phyloP scores from a whole-genome alignment of 2,113 vertebrate species.

The Gymnobelideus leadbeateri region DNA sequence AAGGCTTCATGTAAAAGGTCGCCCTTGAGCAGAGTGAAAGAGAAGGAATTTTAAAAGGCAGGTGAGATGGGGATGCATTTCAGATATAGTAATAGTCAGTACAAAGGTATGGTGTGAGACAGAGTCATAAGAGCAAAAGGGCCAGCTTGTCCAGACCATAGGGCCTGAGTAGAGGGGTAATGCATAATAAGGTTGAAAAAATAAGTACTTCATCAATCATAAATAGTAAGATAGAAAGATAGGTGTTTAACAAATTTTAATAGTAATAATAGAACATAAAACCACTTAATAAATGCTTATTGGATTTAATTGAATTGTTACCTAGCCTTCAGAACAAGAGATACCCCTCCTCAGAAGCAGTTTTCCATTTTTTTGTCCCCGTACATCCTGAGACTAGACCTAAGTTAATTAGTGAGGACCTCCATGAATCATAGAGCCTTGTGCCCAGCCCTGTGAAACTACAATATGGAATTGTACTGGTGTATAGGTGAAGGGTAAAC shows the following conservation, averaged over 20 bases:
- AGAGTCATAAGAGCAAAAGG: not conserved
- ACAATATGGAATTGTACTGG: not conserved
- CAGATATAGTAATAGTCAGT: not conserved
- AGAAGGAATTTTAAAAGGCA: not conserved
- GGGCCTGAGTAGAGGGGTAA: not conserved
- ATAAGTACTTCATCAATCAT: not conserved
- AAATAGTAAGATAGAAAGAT: not conserved
- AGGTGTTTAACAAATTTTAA: not conserved
- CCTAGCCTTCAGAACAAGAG: not conserved
- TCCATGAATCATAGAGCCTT: not conserved
- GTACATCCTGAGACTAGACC: not conserved
- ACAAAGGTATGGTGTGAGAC: not conserved
- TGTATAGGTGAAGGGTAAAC: conserved; percentile 58
- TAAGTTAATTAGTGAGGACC: not conserved
- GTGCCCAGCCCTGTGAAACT: not conserved
- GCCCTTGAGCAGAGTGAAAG: not conserved
- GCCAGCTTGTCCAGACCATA: not conserved
- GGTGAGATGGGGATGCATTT: not conserved
- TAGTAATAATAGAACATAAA: not conserved
- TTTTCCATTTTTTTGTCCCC: not conserved
- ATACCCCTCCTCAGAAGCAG: not conserved
- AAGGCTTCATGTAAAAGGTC: not conserved
- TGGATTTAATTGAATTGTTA: not conserved
- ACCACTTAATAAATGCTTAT: not conserved
- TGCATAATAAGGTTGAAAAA: not conserved